Evolutionary conservation across 2,797 vertebrate genomes (phyloP).

Genomic region (Perodicticus potto): DNA sequence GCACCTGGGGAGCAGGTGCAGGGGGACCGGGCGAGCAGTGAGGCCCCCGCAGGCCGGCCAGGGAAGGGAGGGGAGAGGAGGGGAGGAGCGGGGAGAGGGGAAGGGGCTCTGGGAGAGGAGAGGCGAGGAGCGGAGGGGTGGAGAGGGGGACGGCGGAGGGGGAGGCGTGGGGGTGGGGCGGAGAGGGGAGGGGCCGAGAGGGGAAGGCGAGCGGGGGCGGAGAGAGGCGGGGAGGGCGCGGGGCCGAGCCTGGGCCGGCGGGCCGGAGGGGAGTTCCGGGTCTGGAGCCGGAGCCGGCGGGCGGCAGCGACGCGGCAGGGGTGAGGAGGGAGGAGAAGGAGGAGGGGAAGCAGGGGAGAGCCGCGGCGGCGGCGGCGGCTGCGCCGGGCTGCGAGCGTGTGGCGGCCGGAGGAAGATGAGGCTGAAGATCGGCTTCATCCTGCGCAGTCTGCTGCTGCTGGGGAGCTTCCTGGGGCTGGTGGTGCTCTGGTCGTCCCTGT

Average conservation of each 20-base stretch:
- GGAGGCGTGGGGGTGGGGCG: not conserved
- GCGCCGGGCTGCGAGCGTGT: constrained; percentile 77
- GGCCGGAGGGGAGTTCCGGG: constrained; percentile 74
- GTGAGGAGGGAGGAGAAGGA: constrained; percentile 20
- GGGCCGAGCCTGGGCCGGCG: not conserved
- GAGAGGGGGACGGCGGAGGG: constrained; percentile 32
- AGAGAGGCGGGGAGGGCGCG: constrained; percentile 32
- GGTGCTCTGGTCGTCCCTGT: constrained; percentile 94
- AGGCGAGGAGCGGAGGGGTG: not conserved
- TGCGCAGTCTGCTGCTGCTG: constrained; percentile 92
- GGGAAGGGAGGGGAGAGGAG: constrained; percentile 49
- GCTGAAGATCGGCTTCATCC: constrained; percentile 94
- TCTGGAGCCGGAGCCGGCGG: constrained; percentile 38
- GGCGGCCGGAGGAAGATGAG: constrained; percentile 91
- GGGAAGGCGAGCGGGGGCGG: not conserved
- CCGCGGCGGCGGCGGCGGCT: constrained; percentile 78
- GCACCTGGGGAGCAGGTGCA: not conserved
- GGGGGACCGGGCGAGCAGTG: not conserved
- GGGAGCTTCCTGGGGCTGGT: constrained; percentile 94
- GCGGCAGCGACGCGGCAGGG: constrained; percentile 53
- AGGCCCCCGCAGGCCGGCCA: not conserved
- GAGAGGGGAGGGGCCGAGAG: not conserved
- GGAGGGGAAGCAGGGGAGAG: constrained; percentile 57
- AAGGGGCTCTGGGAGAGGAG: not conserved
- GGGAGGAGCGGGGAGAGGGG: not conserved